Conservation (phyloP, 2,888 invertebrate species). For the Phlogophora meticulosa region DNA sequence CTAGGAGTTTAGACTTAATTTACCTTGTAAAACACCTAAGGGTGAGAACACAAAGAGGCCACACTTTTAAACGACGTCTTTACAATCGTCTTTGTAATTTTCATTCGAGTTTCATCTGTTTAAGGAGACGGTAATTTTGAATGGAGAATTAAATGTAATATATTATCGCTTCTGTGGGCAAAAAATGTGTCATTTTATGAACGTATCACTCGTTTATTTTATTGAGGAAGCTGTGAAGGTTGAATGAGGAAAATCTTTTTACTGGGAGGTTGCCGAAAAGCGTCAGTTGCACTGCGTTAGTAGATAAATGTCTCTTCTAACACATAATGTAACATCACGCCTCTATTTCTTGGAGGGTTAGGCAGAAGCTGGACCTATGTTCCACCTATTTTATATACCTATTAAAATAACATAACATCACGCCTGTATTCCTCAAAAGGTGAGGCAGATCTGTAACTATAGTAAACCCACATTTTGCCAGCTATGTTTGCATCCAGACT, state of each 20-base stretch:
- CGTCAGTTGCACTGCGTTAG: neutral
- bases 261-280: neutral
- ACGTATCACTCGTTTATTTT: constrained; percentile 22
- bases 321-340: too few species aligned
- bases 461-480: too few species aligned
- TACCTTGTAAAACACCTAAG: constrained; percentile 8
- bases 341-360: too few species aligned
- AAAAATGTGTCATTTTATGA: constrained; percentile 25
- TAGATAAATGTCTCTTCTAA: neutral
- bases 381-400: too few species aligned
- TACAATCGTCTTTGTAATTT: constrained; percentile 61
- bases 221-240: neutral
- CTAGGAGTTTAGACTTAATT: neutral
- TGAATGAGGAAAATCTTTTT: neutral
- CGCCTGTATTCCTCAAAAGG: too few species aligned
- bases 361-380: too few species aligned
- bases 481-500: too few species aligned
- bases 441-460: too few species aligned
- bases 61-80: constrained; percentile 50
- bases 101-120: constrained; percentile 56
- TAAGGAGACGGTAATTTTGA: constrained; percentile 46
- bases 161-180: constrained; percentile 17
- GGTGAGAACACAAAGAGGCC: constrained; percentile 38
- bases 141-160: constrained; percentile 34
- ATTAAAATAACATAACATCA: too few species aligned